These are phyloP conservation scores for Parapsyche elsis DNA, from an alignment of 1,140 invertebrate genomes.

Conservation along the genomic window DNA sequence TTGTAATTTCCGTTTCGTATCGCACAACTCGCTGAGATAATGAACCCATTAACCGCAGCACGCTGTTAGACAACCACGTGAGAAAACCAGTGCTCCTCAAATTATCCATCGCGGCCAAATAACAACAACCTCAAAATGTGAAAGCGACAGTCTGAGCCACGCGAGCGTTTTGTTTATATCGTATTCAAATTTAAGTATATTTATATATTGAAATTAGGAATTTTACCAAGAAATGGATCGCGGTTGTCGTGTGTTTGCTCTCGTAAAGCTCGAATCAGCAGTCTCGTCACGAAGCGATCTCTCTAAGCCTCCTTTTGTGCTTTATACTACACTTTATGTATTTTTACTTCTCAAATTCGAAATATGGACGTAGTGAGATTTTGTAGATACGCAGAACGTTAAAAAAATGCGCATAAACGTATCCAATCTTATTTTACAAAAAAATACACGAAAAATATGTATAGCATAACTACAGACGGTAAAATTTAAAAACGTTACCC, in stretches of 20 bases:
- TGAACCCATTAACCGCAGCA: constrained; percentile 12
- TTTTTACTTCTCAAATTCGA: constrained; percentile 23
- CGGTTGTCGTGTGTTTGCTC: constrained; percentile 13
- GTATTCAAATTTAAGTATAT: no score
- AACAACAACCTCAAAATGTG: no score
- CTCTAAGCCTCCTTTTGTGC: constrained; percentile 19
- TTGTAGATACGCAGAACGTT: not conserved
- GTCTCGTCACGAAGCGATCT: constrained; percentile 42
- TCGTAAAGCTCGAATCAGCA: constrained; percentile 34
- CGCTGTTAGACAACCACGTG: not conserved
- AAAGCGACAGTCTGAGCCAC: no score
- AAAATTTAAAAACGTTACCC: not conserved
- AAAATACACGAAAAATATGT: not conserved
- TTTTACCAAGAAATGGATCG: constrained; percentile 11
- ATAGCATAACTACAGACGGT: no score
- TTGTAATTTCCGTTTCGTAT: not conserved
- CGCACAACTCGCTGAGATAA: not conserved
- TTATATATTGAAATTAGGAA: not conserved
- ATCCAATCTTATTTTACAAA: not conserved
- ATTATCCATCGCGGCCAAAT: no score
- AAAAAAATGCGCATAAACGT: constrained; percentile 3
- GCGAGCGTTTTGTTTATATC: no score
- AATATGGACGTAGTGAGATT: constrained; percentile 21
- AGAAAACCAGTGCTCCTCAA: not conserved
- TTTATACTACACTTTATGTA: constrained; percentile 18